Conservation (phyloP, 2,113 vertebrate species). For the Aix galericulata region DNA sequence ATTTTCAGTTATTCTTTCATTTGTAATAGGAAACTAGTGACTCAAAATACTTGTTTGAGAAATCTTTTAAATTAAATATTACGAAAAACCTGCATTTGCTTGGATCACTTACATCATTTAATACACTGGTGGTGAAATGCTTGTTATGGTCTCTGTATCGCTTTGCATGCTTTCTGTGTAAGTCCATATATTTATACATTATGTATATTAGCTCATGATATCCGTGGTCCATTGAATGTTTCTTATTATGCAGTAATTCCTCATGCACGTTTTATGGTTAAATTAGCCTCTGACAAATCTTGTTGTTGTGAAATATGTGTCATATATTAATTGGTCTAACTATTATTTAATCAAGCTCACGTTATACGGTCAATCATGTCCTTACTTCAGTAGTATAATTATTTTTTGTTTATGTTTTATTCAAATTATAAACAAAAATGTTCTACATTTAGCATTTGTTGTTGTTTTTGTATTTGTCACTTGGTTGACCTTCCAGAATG, state of each 20-base stretch:
- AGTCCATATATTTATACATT: neutral
- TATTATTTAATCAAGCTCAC: neutral
- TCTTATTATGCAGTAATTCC: neutral
- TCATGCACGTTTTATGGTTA: neutral
- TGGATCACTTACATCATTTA: neutral
- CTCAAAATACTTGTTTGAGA: neutral
- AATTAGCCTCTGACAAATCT: neutral
- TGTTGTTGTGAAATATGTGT: neutral
- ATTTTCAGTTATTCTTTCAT: neutral
- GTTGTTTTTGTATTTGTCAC: neutral
- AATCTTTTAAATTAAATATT: neutral
- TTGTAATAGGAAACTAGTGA: neutral
- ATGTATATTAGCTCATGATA: neutral
- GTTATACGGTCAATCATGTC: neutral
- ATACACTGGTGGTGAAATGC: neutral
- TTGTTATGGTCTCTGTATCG: neutral
- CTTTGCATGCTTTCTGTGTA: neutral
- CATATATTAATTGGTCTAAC: neutral
- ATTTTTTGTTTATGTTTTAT: neutral
- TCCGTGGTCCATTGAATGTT: neutral
- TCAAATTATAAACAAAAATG: neutral
- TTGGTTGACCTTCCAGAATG: neutral
- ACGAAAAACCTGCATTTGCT: neutral
- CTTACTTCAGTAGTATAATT: neutral
- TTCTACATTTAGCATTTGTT: neutral